Conservation (phyloP, 2,797 vertebrate species). For the Phataginus tricuspis region DNA sequence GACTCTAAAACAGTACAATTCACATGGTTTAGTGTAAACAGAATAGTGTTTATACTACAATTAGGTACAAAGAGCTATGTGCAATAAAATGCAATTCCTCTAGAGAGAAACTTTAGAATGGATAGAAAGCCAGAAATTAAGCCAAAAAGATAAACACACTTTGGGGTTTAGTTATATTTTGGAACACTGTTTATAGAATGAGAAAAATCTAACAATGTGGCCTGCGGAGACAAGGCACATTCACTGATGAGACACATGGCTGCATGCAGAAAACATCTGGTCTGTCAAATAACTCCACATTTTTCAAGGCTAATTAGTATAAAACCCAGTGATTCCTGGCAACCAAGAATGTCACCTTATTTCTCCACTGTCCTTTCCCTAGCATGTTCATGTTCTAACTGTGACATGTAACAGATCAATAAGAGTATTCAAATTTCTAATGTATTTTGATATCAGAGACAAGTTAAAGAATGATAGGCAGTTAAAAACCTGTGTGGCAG, state of each 20-base stretch:
- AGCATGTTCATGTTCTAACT: neutral
- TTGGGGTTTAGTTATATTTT: slow-evolving; percentile 40
- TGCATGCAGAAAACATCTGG: slow-evolving; percentile 65
- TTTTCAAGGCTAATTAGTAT: slow-evolving; percentile 44
- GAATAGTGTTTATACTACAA: slow-evolving; percentile 39
- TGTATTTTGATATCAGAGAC: neutral
- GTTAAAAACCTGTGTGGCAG: slow-evolving; percentile 19
- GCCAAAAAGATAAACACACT: slow-evolving; percentile 75
- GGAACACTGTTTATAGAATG: slow-evolving; percentile 75
- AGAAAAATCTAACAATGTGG: slow-evolving; percentile 60
- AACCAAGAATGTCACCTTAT: slow-evolving; percentile 35
- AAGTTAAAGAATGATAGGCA: slow-evolving; percentile 40
- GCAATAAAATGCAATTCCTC: slow-evolving; percentile 72
- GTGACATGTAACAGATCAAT: neutral
- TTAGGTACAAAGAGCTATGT: slow-evolving; percentile 61
- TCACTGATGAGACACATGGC: slow-evolving; percentile 55
- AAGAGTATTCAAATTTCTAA: slow-evolving; percentile 51
- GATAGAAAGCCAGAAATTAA: slow-evolving; percentile 76
- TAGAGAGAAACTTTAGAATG: slow-evolving; percentile 68
- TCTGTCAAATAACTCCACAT: slow-evolving; percentile 59
- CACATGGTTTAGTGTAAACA: slow-evolving; percentile 52
- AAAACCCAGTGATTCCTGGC: neutral
- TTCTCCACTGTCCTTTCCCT: slow-evolving; percentile 16
- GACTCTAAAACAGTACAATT: slow-evolving; percentile 61
- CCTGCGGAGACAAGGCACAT: neutral